These are phyloP conservation scores for Teinopalpus imperialis DNA, from an alignment of 2,888 invertebrate species.

Conservation along the genomic window DNA sequence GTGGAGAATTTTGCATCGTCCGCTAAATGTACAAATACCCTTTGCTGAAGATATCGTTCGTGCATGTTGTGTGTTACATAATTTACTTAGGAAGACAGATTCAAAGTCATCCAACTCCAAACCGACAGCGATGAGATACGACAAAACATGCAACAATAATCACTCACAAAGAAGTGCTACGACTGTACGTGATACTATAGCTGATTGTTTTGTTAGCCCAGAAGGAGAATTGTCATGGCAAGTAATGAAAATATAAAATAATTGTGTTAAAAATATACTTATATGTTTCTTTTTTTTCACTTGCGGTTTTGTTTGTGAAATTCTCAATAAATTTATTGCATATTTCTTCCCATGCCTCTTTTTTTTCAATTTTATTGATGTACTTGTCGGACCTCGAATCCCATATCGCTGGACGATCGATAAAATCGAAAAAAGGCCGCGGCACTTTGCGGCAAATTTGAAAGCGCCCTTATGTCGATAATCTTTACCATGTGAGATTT, in stretches of 20 bases:
- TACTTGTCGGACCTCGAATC: constrained; percentile 16
- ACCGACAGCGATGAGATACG: constrained; percentile 14
- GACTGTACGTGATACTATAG: constrained; percentile 20
- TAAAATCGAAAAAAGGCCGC: not conserved
- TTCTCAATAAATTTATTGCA: constrained; percentile 6
- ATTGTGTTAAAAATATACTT: constrained; percentile 4
- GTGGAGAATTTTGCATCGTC: constrained; percentile 28
- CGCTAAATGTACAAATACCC: not conserved
- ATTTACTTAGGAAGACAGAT: constrained; percentile 20
- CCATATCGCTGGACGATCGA: not conserved
- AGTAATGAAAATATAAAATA: constrained; percentile 11
- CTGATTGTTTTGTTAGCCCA: constrained; percentile 19
- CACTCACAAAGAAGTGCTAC: constrained; percentile 9
- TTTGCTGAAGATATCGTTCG: not conserved
- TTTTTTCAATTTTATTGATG: constrained; percentile 17
- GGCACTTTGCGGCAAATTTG: not conserved
- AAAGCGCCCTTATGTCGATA: no score
- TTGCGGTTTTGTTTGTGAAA: constrained; percentile 5
- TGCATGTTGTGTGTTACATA: constrained; percentile 14
- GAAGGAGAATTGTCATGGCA: constrained; percentile 13
- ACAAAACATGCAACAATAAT: constrained; percentile 9
- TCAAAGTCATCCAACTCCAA: not conserved
- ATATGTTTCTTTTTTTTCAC: constrained; percentile 12
- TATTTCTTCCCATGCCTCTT: constrained; percentile 21
- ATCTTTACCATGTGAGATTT: no score